Evolutionary conservation across 2,113 vertebrate species (phyloP).

Genomic region (Nothocercus nigrocapillus): DNA sequence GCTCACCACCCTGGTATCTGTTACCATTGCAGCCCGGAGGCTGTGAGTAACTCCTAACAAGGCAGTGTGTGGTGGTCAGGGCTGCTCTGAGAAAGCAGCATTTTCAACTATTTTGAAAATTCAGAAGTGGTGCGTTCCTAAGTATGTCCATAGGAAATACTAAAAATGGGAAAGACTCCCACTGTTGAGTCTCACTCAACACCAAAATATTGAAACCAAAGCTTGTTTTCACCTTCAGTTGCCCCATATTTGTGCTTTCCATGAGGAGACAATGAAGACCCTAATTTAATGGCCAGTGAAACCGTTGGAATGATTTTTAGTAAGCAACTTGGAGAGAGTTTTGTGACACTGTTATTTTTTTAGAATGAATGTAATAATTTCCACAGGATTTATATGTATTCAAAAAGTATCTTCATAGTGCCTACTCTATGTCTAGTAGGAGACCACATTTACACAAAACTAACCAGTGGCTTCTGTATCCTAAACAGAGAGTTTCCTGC

Average conservation of each 20-base stretch:
- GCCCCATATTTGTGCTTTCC: background rate
- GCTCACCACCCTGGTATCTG: background rate
- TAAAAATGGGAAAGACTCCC: background rate
- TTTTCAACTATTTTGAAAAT: background rate
- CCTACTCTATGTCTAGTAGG: background rate
- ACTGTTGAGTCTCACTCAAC: background rate
- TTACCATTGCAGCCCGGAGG: background rate
- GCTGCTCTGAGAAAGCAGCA: background rate
- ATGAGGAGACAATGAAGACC: background rate
- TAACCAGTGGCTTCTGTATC: conserved; percentile 34
- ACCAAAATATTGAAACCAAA: background rate
- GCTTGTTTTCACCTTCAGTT: background rate
- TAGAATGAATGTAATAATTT: background rate
- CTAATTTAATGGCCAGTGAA: background rate
- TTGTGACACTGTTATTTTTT: background rate
- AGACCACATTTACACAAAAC: background rate
- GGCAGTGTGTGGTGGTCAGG: background rate
- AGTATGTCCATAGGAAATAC: background rate
- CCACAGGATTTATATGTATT: background rate
- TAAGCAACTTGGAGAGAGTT: background rate
- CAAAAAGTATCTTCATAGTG: background rate
- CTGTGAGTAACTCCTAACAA: background rate
- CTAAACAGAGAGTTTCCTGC: conserved; percentile 64
- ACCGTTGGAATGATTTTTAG: background rate
- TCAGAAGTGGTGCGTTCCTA: background rate